Evolutionary conservation across 2,113 vertebrate species (phyloP).

Genomic region (Rhea americana): DNA sequence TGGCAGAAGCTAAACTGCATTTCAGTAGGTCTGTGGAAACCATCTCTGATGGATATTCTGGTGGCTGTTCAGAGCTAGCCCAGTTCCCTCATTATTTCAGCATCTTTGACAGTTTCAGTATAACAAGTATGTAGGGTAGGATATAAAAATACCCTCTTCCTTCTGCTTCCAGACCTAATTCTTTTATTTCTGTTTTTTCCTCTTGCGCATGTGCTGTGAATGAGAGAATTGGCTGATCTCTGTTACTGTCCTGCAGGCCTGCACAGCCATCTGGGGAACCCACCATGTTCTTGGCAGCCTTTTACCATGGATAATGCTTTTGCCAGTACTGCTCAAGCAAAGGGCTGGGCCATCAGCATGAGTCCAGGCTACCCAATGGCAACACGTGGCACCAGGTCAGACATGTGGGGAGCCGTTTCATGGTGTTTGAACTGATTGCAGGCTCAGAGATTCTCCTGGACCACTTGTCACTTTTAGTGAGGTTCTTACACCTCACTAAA

Average conservation of each 20-base stretch:
- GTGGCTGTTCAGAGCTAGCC: neutral
- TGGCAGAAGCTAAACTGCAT: neutral
- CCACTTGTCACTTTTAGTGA: neutral
- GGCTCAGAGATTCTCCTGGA: accelerated
- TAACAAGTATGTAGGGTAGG: neutral
- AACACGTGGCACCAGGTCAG: neutral
- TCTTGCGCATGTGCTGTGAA: neutral
- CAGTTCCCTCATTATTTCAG: neutral
- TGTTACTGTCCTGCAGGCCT: neutral
- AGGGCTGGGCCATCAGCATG: neutral
- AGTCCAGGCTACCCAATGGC: neutral
- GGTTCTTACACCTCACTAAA: neutral
- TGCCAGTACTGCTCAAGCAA: neutral
- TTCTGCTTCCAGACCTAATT: neutral
- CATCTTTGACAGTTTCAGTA: neutral
- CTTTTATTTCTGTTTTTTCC: neutral
- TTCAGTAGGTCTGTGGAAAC: neutral
- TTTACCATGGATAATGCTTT: neutral
- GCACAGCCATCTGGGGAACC: neutral
- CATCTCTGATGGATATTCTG: neutral
- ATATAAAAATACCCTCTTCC: neutral
- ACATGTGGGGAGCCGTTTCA: neutral
- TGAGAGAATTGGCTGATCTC: neutral
- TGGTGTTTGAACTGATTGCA: neutral
- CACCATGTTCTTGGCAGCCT: neutral